A percentile compares a stretch with the other conserved stretches of the same genome.
These are phyloP conservation scores for Bathynomus jamesi DNA, from an alignment of 1,140 invertebrate genomes.

Conservation along the genomic window DNA sequence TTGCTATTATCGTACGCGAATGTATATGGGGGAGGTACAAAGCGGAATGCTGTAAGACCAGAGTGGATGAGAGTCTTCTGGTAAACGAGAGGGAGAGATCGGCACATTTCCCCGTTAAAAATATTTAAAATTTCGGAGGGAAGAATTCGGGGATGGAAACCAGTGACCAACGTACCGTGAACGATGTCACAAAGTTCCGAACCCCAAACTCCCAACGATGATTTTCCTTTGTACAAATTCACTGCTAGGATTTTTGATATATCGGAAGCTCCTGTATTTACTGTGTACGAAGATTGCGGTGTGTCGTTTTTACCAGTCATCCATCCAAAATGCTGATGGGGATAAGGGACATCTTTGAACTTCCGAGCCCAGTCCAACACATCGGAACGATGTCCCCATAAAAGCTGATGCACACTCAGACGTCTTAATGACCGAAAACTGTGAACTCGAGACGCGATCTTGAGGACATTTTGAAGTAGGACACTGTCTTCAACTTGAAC, in stretches of 20 bases:
- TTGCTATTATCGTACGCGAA: slow-evolving; percentile 52
- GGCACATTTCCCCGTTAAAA: slow-evolving; percentile 42
- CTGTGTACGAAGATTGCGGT: slow-evolving; percentile 60
- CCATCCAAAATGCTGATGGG: slow-evolving; percentile 81
- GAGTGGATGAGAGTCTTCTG: slow-evolving; percentile 55
- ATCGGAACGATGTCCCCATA: slow-evolving; percentile 90
- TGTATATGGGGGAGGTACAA: slow-evolving; percentile 64
- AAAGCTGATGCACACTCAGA: slow-evolving; percentile 71
- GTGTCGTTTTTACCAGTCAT: slow-evolving; percentile 79
- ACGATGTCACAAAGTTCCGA: slow-evolving; percentile 46
- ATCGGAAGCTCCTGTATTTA: slow-evolving; percentile 62
- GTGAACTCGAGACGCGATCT: slow-evolving; percentile 66
- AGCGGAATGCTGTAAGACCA: slow-evolving; percentile 65
- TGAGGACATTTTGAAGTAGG: slow-evolving; percentile 57
- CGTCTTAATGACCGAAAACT: slow-evolving; percentile 83
- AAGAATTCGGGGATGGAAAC: slow-evolving; percentile 62
- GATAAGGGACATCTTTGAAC: slow-evolving; percentile 80
- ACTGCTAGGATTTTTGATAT: slow-evolving; percentile 58
- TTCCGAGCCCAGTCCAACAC: slow-evolving; percentile 70
- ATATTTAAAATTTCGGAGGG: slow-evolving; percentile 40
- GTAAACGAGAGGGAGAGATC: slow-evolving; percentile 56
- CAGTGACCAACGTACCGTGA: slow-evolving; percentile 62
- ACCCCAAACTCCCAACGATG: slow-evolving; percentile 44
- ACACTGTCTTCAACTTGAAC: slow-evolving; percentile 29
- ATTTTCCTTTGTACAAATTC: slow-evolving; percentile 59